Base-by-base conservation (phyloP, 2,797 vertebrate genomes). In the Streptopelia turtur region DNA sequence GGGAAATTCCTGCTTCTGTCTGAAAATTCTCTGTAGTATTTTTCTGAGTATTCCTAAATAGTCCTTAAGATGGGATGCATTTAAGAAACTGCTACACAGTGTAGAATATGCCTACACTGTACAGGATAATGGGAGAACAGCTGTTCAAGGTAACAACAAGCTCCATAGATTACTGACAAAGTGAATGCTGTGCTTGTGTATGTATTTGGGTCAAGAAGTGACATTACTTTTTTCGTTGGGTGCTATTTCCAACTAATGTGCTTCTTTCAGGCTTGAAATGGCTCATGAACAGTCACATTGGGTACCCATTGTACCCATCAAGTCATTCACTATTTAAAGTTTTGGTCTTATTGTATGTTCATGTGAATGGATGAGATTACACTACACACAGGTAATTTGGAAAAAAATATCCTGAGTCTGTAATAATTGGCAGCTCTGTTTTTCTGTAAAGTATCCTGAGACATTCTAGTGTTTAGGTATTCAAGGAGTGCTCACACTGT, bases 191-290 rank as follows among this genome's bases (percentile, higher is more conserved):
- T 6, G 14, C 8, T 41, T 39, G 3, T 55, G 16, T 25, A 16
- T 15, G 9, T 47, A 1, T 74, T 85, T 70, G 39, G 8, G 39
- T 63, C 24, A 74, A 50, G 13, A 80, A 77, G 24, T 56, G 18
- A 63, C n/a, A 37, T n/a, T 37, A 18, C 3, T 28, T 1, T 16
- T 4, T 35, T 87, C 2, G 1, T 8, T 39, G 55, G 7, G 5
- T 39, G 7, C 22, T 37, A 3, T 30, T 13, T 49, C 27, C 35
- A 77, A 2, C 3, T 27, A 39, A 17, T 0, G 1, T 27, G 18
- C 16, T 87, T 57, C 16, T 63, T 70, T 70, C 47, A 23, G 49
- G 12, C 22, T 41, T 63, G 14, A 63, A 50, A 27, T 30, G 28
- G 13, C 56, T 91, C 49, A 35, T 47, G 17, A 5, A 59, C 16